A percentile compares a stretch with the other conserved stretches of the same genome.
phyloP scores from a whole-genome alignment of 1,140 invertebrate genomes.

The Mylabris phalerata region DNA sequence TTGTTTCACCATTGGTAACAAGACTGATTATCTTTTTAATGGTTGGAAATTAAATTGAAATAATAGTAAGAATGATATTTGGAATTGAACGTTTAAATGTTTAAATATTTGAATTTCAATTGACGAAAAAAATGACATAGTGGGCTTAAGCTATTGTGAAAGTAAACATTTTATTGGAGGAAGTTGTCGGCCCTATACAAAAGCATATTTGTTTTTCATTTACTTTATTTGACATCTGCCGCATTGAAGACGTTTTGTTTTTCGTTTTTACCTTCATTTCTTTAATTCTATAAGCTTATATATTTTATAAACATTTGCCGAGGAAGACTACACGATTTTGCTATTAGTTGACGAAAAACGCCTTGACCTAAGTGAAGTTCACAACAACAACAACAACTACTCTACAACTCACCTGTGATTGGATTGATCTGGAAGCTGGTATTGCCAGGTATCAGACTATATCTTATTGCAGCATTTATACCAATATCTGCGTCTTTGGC shows the following conservation, averaged over 20 bases:
- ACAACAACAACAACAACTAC: not conserved
- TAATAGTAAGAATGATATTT: too few relatives aligned
- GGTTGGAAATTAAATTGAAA: too few relatives aligned
- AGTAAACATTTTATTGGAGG: slow-evolving; percentile 15
- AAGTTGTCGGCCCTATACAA: slow-evolving; percentile 10
- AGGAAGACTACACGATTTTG: slow-evolving; percentile 17
- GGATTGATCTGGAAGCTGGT: slow-evolving; percentile 79
- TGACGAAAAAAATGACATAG: not conserved
- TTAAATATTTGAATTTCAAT: too few relatives aligned
- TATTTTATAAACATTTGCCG: slow-evolving; percentile 21
- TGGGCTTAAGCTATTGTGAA: slow-evolving; percentile 12
- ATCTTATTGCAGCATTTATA: slow-evolving; percentile 76
- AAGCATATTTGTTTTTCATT: slow-evolving; percentile 29
- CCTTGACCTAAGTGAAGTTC: slow-evolving; percentile 1
- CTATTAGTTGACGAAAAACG: slow-evolving; percentile 5
- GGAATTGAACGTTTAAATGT: too few relatives aligned
- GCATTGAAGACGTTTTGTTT: slow-evolving; percentile 20
- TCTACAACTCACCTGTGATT: slow-evolving; percentile 63
- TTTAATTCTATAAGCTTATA: too few relatives aligned
- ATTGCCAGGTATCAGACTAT: slow-evolving; percentile 71
- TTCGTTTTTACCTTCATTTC: too few relatives aligned
- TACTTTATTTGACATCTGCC: slow-evolving; percentile 25
- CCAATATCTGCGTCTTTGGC: slow-evolving; percentile 80
- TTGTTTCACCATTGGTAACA: too few relatives aligned
- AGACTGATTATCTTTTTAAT: too few relatives aligned